phyloP scores from a whole-genome alignment of 2,113 vertebrate genomes.

The Desmodus rotundus region DNA sequence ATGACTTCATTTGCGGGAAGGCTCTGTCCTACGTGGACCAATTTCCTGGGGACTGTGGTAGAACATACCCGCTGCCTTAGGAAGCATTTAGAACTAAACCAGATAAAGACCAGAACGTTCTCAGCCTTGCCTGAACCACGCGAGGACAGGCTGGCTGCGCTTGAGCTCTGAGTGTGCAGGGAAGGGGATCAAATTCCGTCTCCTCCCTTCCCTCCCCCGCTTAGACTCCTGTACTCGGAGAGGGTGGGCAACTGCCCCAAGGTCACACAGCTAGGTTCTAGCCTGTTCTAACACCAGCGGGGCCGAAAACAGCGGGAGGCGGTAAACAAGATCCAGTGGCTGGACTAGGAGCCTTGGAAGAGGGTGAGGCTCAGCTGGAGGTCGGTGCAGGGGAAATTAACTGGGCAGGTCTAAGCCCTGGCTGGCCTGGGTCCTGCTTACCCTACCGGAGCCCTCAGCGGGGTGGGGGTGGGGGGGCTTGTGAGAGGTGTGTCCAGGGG shows the following conservation, averaged over 20 bases:
- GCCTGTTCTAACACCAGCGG: neutral
- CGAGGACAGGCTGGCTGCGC: neutral
- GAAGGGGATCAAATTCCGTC: neutral
- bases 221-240: neutral
- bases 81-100: neutral
- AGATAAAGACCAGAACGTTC: conserved; percentile 15
- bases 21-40: conserved; percentile 29
- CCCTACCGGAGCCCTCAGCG: neutral
- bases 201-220: neutral
- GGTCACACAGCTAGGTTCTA: neutral
- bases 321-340: neutral
- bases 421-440: neutral
- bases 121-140: neutral
- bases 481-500: neutral
- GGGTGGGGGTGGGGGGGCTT: neutral
- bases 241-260: neutral
- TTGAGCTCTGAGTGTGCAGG: neutral
- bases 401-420: neutral
- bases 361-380: conserved; percentile 16
- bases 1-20: conserved; percentile 46
- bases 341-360: neutral
- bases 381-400: neutral
- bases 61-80: neutral
- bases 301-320: neutral
- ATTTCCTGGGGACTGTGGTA: conserved; percentile 42